Evolutionary conservation across 2,113 vertebrate genomes (phyloP), one percentile per base, ranked within the genome.

Genomic region (Chrysochloris asiatica): DNA sequence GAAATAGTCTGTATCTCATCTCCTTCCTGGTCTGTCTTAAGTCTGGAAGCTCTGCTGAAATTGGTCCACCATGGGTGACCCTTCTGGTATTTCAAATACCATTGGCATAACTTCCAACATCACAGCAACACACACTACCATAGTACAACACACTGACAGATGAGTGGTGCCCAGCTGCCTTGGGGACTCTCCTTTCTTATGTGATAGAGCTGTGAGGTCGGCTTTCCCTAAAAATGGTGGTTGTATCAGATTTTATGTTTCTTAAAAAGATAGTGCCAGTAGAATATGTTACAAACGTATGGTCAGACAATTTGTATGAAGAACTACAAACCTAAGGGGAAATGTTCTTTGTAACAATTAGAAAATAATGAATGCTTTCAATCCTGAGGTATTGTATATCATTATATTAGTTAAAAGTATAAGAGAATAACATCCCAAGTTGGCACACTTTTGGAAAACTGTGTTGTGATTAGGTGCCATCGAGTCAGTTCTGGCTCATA

Each of bases 301-400:
- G 28, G 36, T 73, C 16, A n/a, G n/a, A n/a, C n/a, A 54, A 16
- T 93, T 73, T 84, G 8, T 79, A n/a, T 72, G 22, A 86, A 80
- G 22, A 80, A 87, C 48, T 80, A 90, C 16, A 89, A 89, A n/a
- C n/a, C 6, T 59, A 6, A 59, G 36, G 48, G 19, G 80, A 84
- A 67, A 76, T 47, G 38, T 48, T 24, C 28, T 87, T 84, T 88
- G 14, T 79, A 89, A 76, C 79, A 75, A 73, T 16, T 89, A 86
- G 72, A 89, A 93, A 88, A 63, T 56, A n/a, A 33, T 12, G 77
- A 73, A 45, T n/a, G n/a, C 45, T 36, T 38, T 4, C 8, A 87
- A 73, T 78, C 21, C 36, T 48, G 16, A 83, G 43, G 59, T 89
- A 56, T 72, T 76, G 48, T 71, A n/a, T 52, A 63, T 83, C 73